Percentiles rank a stretch among this genome's conserved stretches.
phyloP scores from a whole-genome alignment of 2,797 vertebrate species.

The Falco cherrug region DNA sequence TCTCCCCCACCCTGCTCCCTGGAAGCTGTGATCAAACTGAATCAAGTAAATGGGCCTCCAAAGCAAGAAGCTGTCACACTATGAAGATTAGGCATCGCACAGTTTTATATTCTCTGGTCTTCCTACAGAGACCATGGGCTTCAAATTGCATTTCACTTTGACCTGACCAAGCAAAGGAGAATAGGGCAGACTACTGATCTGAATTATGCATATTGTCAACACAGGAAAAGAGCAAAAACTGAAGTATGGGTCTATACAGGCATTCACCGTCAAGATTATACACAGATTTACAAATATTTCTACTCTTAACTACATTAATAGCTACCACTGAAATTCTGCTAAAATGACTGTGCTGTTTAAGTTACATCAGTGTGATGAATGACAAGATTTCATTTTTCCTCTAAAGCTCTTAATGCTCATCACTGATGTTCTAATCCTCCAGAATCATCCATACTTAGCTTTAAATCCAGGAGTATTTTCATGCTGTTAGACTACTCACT shows the following conservation, averaged over 20 bases:
- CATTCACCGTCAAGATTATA: not conserved
- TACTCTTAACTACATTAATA: not conserved
- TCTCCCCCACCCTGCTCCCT: not conserved
- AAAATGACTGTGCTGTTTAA: not conserved
- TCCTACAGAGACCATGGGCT: not conserved
- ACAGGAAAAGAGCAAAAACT: not conserved
- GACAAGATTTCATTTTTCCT: not conserved
- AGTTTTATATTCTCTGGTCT: not conserved
- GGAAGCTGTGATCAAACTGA: not conserved
- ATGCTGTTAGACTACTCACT: not conserved
- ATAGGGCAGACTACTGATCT: not conserved
- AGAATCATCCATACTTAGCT: conserved; percentile 10
- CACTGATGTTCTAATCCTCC: not conserved
- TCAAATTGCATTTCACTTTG: not conserved
- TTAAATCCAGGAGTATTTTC: not conserved
- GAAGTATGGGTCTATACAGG: not conserved
- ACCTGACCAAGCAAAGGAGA: not conserved
- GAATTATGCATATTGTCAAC: not conserved
- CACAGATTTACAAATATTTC: not conserved
- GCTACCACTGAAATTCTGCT: not conserved
- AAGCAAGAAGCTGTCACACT: not conserved
- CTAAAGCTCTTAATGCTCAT: not conserved
- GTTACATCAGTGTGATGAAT: not conserved
- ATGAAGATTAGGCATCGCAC: not conserved
- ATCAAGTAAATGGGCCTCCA: not conserved